Percentiles rank a stretch among this genome's conserved stretches.
These are phyloP conservation scores for Festucalex cinctus DNA, from an alignment of 2,113 vertebrate genomes.

Conservation along the genomic window DNA sequence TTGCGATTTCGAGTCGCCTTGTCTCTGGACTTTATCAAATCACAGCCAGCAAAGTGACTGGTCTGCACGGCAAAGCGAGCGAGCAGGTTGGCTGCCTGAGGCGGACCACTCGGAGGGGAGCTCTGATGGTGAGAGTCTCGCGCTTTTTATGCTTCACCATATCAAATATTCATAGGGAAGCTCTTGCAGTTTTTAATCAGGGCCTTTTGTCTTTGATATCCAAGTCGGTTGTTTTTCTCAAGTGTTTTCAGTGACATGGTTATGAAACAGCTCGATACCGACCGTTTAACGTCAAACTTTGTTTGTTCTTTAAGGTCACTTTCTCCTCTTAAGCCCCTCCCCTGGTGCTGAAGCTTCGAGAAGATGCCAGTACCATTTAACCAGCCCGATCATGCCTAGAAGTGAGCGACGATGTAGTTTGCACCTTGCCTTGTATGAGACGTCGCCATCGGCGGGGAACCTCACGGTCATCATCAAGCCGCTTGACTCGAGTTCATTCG, in stretches of 20 bases:
- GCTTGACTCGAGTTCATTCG: slow-evolving; percentile 18
- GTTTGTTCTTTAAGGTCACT: slow-evolving; percentile 65
- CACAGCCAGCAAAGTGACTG: slow-evolving; percentile 65
- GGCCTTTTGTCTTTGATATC: neutral
- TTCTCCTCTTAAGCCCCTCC: slow-evolving; percentile 60
- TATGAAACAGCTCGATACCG: slow-evolving; percentile 5
- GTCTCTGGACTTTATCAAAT: slow-evolving; percentile 71
- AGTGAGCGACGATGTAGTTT: slow-evolving; percentile 57
- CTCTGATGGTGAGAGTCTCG: slow-evolving; percentile 57
- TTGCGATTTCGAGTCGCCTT: slow-evolving; percentile 75
- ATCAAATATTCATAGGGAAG: slow-evolving; percentile 5
- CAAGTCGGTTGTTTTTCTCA: neutral
- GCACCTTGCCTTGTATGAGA: slow-evolving; percentile 62
- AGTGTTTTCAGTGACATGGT: neutral
- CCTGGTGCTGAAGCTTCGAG: slow-evolving; percentile 32
- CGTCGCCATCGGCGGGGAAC: slow-evolving; percentile 53
- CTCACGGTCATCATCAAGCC: slow-evolving; percentile 62
- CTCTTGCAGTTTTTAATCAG: neutral
- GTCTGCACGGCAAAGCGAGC: slow-evolving; percentile 52
- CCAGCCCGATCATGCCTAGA: slow-evolving; percentile 62
- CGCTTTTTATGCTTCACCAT: neutral
- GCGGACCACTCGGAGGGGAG: slow-evolving; percentile 65
- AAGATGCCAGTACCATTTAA: slow-evolving; percentile 65
- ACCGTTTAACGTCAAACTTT: slow-evolving; percentile 8
- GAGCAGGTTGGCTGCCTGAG: slow-evolving; percentile 32